Percentiles rank a stretch among this genome's conserved stretches.
Evolutionary conservation across 2,797 vertebrate species (phyloP).

Genomic region (Tachyglossus aculeatus): DNA sequence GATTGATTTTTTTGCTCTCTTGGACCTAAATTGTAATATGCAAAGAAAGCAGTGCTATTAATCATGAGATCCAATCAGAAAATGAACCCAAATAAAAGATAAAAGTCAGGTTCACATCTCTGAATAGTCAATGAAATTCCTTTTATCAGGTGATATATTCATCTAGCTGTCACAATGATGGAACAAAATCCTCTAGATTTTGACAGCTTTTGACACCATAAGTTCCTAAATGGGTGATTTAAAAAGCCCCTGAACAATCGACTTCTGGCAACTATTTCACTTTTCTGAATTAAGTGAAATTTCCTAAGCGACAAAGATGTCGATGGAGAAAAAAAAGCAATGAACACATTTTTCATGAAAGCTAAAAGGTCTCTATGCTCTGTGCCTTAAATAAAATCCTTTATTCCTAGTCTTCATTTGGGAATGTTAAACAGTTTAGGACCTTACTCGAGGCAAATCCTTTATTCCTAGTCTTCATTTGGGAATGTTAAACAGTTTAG

Average conservation of each 20-base stretch:
- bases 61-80: background rate
- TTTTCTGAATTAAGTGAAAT: too few relatives aligned
- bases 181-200: background rate
- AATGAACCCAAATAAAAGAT: background rate
- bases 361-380: too few relatives aligned
- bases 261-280: too few relatives aligned
- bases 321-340: too few relatives aligned
- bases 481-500: background rate
- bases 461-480: background rate
- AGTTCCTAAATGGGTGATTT: background rate
- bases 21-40: background rate
- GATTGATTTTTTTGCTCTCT: too few relatives aligned
- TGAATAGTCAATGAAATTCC: background rate
- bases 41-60: background rate
- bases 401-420: background rate
- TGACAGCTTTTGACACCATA: background rate
- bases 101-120: background rate
- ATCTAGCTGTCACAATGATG: background rate
- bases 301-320: too few relatives aligned
- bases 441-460: background rate
- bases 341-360: too few relatives aligned
- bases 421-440: background rate
- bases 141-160: background rate
- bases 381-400: too few relatives aligned
- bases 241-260: too few relatives aligned